Evolutionary conservation across 2,797 vertebrate genomes (phyloP), one percentile per base, ranked within the genome.

Genomic region (Allobates femoralis): DNA sequence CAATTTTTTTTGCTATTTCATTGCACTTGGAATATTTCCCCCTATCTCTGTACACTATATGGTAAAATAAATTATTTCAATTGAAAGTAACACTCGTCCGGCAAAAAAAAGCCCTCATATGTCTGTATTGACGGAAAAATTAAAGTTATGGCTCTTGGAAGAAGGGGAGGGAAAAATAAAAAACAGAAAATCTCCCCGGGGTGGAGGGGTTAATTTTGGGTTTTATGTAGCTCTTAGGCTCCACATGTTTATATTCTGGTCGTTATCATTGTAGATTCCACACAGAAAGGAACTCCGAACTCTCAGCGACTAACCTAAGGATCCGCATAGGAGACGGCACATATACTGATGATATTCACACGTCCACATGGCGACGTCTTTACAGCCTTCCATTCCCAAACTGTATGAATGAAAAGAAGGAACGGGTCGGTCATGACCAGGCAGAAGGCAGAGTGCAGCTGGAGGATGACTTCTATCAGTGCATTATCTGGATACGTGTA

Each of bases 291-390:
- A 56, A 19, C 69, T 18, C 77, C 32, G 30, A 79, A 62, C n/a
- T 28, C 53, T 19, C 74, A 74, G 34, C 81, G 78, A 30, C 86
- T 26, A 56, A 81, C 86, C 50, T 88, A 78, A 88, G 53, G 15
- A 32, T 30, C 56, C 30, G 41, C 50, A 23, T 8, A 4, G 21
- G 60, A 64, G 55, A 50, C 30, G 1, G 5, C n/a, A 11, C 3
- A 6, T 23, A 34, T 81, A 58, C 41, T 64, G 8, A 34, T 64
- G 8, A 34, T 37, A 3, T 8, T 51, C 46, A 28, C 55, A 34
- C 15, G 14, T 32, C 23, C 55, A 71, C 14, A 41, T 66, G 5
- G 28, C 53, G 32, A 34, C 15, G 46, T 34, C 23, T 41, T 71
- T 58, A 41, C 80, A 37, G 26, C 37, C 32, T 3, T 8, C n/a